phyloP scores from a whole-genome alignment of 2,888 invertebrate genomes.

The Pyralis farinalis region DNA sequence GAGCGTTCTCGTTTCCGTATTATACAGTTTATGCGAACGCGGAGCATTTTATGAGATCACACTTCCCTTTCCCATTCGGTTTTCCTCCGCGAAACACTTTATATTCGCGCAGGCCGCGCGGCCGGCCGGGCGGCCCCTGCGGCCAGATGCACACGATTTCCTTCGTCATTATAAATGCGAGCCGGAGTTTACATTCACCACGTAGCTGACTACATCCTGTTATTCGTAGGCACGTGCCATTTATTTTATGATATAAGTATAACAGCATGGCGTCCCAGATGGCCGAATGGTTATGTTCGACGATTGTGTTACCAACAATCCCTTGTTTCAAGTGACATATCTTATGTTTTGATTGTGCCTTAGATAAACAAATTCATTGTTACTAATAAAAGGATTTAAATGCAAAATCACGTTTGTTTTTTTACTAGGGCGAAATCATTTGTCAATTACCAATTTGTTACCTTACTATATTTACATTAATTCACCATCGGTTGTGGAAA shows the following conservation, averaged over 20 bases:
- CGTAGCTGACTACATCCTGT: conserved; percentile 55
- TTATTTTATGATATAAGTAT: conserved; percentile 46
- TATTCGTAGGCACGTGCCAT: conserved; percentile 55
- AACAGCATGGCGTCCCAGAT: conserved; percentile 24
- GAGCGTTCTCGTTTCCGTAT: conserved; percentile 24
- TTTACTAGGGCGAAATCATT: no score
- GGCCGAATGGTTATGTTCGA: not conserved
- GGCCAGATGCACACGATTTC: conserved; percentile 58
- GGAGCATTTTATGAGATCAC: conserved; percentile 40
- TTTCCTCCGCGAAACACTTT: conserved; percentile 44
- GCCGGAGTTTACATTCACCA: conserved; percentile 50
- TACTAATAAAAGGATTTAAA: no score
- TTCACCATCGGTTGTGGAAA: no score
- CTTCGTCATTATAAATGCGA: conserved; percentile 45
- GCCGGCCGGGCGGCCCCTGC: no score
- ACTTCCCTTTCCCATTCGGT: conserved; percentile 55
- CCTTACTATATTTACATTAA: no score
- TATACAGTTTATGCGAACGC: conserved; percentile 27
- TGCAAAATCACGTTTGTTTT: no score
- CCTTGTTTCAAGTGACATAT: no score
- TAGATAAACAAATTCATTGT: no score
- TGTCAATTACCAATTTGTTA: no score
- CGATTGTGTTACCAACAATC: no score
- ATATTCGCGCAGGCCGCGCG: conserved; percentile 39
- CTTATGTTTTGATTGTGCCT: no score